Base-by-base conservation (phyloP, 2,888 invertebrate genomes). In the Cosmorhoe ocellata region DNA sequence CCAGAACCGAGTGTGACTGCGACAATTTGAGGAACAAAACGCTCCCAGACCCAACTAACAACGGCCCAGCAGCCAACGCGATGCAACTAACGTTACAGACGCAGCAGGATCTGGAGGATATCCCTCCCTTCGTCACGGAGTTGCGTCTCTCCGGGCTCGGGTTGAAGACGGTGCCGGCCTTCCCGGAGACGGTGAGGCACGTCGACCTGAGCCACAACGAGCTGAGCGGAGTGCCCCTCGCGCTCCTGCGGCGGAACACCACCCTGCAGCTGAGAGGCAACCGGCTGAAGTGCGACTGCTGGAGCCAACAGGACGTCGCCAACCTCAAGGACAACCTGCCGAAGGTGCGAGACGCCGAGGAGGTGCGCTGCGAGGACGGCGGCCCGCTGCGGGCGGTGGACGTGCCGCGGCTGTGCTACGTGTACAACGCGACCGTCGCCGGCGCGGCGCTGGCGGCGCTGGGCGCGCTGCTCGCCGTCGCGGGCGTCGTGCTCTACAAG, bases 391-490 rank as follows among this genome's bases (percentile, higher is more conserved):
- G 18, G 0, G 1, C 24, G 2, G 32, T 66, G 0, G 65, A 64
- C 4, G 51, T 57, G 0, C 28, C 32, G 0, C 38, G 47, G 0
- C 47, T 78, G 1, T 81, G 81, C 40, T 58, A 58, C 0, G 58
- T 55, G 58, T 54, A 58, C 11, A 39, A 50, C 0, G 68, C 72
- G 0, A 40, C 57, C 0, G 26, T 58, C 0, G 4, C 28, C 28
- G 71, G 67, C 0, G 58, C 55, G 0, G 33, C 49, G 0, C 52
- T 71, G 1, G 42, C 67, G 0, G 0, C 39, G 0, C 2, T 69
- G 0, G 61, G 64, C 0, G 0, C 63, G 0, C 0, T 39, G 2
- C 2, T 45, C 9, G 38, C 60, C 0, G 37, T 60, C 0, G 9
- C 52, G 0, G 55, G 50, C 0, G 26, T 38, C 0, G 7, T 69